Evolutionary conservation across 2,797 vertebrate species (phyloP), one percentile per base, ranked within the genome.

Genomic region (Notoglanidium macrostoma): DNA sequence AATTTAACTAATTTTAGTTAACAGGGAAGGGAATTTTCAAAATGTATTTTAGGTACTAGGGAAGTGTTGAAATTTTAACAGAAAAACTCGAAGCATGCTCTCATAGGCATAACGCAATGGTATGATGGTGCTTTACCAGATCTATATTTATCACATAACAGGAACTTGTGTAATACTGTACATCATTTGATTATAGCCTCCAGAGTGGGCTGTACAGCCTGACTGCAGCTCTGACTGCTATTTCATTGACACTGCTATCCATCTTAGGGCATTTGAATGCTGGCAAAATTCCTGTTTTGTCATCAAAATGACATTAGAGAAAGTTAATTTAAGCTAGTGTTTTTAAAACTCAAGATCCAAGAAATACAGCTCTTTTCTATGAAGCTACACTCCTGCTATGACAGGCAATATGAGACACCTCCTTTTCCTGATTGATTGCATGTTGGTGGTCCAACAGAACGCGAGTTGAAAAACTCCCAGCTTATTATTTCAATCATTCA

Each of bases 151-250:
- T 44, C 40, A 14, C 23, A 44, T n/a, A 61, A 61, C 61, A 68
- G 63, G 80, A 83, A 83, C 9, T 67, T 83, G 80, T 32, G n/a
- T 51, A 83, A 73, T 29, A 26, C 26, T 85, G 32, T 72, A 85
- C 14, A 44, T 23, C 35, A 80, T 61, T 44, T 61, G 78, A 80
- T 80, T 46, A n/a, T 61, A 59, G 21, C 11, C 57, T 21, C 32
- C 11, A 26, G 55, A 80, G 32, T 61, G 55, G 78, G 55, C 35
- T 61, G 55, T n/a, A 11, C 3, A 59, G 55, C 32, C 21, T 61
- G 21, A 26, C 54, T 59, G 55, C 32, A 59, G 32, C 6, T 40
- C 55, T 63, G 55, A 85, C 19, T 46, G 35, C 57, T 67, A 2
- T 23, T 76, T 76, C 46, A 85, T 0, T 63, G 19, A 83, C 80